phyloP scores from a whole-genome alignment of 2,113 vertebrate genomes.

The Oxygymnocypris stewartii region DNA sequence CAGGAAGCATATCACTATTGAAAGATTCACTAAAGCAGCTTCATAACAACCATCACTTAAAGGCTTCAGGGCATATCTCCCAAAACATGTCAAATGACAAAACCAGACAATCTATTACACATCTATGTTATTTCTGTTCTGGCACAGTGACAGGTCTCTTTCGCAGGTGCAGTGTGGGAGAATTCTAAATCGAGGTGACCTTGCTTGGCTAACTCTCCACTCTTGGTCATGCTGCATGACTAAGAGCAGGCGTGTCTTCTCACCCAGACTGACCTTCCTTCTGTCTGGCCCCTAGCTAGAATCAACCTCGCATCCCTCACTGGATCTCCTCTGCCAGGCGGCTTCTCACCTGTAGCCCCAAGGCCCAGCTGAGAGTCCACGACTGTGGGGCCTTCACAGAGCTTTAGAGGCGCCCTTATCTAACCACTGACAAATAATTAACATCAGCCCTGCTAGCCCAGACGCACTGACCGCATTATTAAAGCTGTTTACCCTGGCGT shows the following conservation, averaged over 20 bases:
- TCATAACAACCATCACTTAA: background rate
- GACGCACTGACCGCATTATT: slow-evolving; percentile 32
- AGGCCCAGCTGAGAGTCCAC: slow-evolving; percentile 10
- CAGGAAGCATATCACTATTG: background rate
- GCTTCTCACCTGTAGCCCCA: slow-evolving; percentile 28
- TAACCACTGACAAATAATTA: slow-evolving; percentile 48
- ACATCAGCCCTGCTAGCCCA: slow-evolving; percentile 44
- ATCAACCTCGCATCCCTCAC: background rate
- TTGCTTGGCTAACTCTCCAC: slow-evolving; percentile 23
- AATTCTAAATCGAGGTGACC: slow-evolving; percentile 43
- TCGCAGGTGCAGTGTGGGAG: slow-evolving; percentile 15
- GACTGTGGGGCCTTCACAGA: slow-evolving; percentile 9
- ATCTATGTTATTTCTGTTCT: slow-evolving; percentile 20
- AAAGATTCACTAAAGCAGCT: background rate
- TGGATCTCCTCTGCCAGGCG: slow-evolving; percentile 11
- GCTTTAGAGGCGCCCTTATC: slow-evolving; percentile 37
- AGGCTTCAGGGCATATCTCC: background rate
- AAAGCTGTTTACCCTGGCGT: slow-evolving; percentile 47
- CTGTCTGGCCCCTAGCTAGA: slow-evolving; percentile 38
- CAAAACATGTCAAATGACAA: background rate
- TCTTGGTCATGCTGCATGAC: slow-evolving; percentile 43
- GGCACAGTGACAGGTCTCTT: slow-evolving; percentile 29
- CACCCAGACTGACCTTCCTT: slow-evolving; percentile 49
- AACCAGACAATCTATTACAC: background rate
- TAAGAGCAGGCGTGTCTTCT: slow-evolving; percentile 41